phyloP scores from a whole-genome alignment of 37 sponge, comb jelly and placozoan genomes.

The Amphimedon queenslandica region DNA sequence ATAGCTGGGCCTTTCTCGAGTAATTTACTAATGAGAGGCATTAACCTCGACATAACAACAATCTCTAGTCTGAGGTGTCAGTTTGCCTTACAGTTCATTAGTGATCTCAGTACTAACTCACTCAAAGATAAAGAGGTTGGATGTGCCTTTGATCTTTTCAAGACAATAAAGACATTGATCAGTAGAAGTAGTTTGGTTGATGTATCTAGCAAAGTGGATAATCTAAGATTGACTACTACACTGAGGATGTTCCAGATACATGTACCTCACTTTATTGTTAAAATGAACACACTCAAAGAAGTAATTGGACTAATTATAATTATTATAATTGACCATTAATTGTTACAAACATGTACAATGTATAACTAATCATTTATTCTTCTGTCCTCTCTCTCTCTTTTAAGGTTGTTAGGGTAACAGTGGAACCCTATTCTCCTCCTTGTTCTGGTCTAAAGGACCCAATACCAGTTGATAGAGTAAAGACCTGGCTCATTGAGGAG shows the following conservation, averaged over 20 bases:
- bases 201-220: constrained; percentile 46
- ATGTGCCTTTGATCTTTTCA: constrained; percentile 76
- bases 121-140: constrained; percentile 76
- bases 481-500: constrained; percentile 68
- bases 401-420: constrained; percentile 68
- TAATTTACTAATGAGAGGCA: too few relatives aligned
- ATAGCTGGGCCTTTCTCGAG: too few relatives aligned
- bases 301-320: too few relatives aligned
- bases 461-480: constrained; percentile 51
- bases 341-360: too few relatives aligned
- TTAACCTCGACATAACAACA: too few relatives aligned
- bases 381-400: too few relatives aligned
- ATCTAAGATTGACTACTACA: constrained; percentile 69
- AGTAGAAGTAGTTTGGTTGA: constrained; percentile 45
- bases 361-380: too few relatives aligned
- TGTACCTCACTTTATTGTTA: constrained; percentile 97
- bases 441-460: constrained; percentile 57
- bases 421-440: constrained; percentile 55
- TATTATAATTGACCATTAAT: too few relatives aligned
- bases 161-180: constrained; percentile 66
- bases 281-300: constrained; percentile 98
- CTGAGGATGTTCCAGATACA: constrained; percentile 81
- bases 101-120: constrained; percentile 37
- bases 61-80: too few relatives aligned
- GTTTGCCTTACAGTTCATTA: constrained; percentile 36